Percentiles rank a stretch among this genome's conserved stretches.
These are phyloP conservation scores for Actias luna DNA, from an alignment of 2,888 invertebrate genomes.

Conservation along the genomic window DNA sequence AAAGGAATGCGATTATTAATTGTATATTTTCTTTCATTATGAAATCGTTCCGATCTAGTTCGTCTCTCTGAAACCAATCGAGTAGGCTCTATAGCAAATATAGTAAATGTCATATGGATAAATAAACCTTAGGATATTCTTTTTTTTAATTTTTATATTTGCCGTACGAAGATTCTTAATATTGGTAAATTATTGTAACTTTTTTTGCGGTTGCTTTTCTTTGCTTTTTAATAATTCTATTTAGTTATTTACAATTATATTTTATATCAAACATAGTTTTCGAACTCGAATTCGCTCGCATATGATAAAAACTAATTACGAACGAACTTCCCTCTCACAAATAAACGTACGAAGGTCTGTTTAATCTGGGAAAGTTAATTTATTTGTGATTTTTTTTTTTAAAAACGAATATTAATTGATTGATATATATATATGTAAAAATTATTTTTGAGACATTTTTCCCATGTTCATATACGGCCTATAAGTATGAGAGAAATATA, in stretches of 20 bases:
- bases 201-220: not conserved
- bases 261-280: not conserved
- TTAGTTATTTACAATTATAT: not conserved
- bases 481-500: no score
- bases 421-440: no score
- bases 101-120: slow-evolving; percentile 6
- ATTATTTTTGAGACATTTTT: no score
- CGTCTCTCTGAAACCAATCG: not conserved
- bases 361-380: no score
- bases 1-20: slow-evolving; percentile 2
- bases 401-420: no score
- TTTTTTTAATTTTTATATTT: not conserved
- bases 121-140: not conserved
- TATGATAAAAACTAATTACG: no score
- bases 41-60: not conserved
- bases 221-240: not conserved
- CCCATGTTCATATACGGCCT: no score
- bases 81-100: not conserved
- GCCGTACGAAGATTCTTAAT: not conserved
- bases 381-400: no score
- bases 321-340: no score
- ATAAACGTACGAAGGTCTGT: no score
- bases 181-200: not conserved
- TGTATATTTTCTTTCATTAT: not conserved
- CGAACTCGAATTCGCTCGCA: not conserved